A percentile compares a stretch with the other conserved stretches of the same genome.
phyloP scores from a whole-genome alignment of 2,113 vertebrate species.

The Peucedramus taeniatus region DNA sequence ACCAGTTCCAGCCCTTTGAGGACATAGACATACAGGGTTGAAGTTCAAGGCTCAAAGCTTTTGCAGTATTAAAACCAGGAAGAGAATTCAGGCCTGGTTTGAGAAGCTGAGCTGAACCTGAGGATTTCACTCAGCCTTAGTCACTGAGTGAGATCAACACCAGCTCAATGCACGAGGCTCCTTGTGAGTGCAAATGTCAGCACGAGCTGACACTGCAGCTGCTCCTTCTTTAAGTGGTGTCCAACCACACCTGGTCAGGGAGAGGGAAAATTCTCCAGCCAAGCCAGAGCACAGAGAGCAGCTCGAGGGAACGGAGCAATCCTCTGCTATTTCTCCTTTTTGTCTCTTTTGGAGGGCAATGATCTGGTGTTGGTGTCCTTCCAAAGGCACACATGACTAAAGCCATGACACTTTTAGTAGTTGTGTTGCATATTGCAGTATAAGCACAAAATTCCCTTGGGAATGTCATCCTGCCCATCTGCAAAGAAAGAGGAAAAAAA shows the following conservation, averaged over 20 bases:
- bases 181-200: neutral
- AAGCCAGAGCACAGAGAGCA: neutral
- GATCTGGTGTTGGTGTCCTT: neutral
- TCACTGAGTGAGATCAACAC: neutral
- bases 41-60: neutral
- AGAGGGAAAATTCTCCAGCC: neutral
- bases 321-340: neutral
- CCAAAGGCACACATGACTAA: neutral
- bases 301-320: neutral
- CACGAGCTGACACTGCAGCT: neutral
- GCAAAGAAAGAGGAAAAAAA: neutral
- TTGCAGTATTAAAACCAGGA: neutral
- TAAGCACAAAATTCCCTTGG: neutral
- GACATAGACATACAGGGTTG: fast-evolving
- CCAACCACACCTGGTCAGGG: neutral
- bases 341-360: neutral
- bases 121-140: neutral
- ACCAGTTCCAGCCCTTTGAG: neutral
- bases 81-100: neutral
- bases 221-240: neutral
- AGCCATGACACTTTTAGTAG: neutral
- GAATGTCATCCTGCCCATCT: neutral
- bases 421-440: neutral
- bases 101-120: neutral
- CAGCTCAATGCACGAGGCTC: neutral